Conservation (phyloP, 2,113 vertebrate species). For the Rattus norvegicus region DNA sequence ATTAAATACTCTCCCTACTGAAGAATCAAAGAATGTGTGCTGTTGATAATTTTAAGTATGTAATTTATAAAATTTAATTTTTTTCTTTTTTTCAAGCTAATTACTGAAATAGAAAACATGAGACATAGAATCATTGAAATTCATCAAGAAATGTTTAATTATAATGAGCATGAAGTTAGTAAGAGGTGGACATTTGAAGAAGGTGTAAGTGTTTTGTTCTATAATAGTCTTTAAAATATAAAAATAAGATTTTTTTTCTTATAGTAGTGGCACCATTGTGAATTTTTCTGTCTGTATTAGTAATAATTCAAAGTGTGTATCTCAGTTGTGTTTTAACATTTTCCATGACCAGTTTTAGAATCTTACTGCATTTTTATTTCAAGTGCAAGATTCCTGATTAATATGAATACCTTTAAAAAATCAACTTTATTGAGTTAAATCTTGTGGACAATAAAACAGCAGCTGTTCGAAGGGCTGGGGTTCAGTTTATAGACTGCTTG, state of each 20-base stretch:
- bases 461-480: background rate
- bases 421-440: background rate
- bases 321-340: constrained; percentile 33
- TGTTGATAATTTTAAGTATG: constrained; percentile 24
- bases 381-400: constrained; percentile 13
- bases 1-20: background rate
- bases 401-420: background rate
- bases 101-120: constrained; percentile 99
- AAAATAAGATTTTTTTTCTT: constrained; percentile 44
- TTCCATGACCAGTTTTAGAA: constrained; percentile 38
- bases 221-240: constrained; percentile 42
- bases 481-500: background rate
- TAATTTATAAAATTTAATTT: constrained; percentile 30
- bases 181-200: constrained; percentile 99
- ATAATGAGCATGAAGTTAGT: constrained; percentile 99
- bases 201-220: constrained; percentile 90
- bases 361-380: constrained; percentile 39
- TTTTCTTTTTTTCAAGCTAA: constrained; percentile 86
- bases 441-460: background rate
- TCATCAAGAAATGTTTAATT: constrained; percentile 98
- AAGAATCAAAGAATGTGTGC: constrained; percentile 33
- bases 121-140: constrained; percentile 97
- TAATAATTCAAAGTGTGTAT: background rate
- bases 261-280: background rate
- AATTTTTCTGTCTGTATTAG: background rate